A percentile compares a stretch with the other conserved stretches of the same genome.
These are phyloP conservation scores for Himalopsyche phryganea DNA, from an alignment of 1,140 invertebrate genomes.

Conservation along the genomic window DNA sequence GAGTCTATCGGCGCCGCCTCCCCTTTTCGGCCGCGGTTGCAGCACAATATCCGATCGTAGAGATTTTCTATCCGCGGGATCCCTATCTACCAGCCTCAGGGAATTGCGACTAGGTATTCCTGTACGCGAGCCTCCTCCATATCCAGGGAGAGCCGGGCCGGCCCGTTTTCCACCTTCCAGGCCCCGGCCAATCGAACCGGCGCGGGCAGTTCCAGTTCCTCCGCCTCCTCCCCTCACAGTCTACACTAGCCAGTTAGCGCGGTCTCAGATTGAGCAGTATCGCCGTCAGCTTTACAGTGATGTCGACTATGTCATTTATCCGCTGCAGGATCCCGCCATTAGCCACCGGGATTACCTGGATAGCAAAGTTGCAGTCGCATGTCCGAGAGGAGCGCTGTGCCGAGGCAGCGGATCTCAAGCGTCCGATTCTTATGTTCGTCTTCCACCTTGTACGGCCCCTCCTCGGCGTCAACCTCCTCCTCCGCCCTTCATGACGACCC, in stretches of 20 bases:
- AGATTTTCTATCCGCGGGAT: conserved; percentile 8
- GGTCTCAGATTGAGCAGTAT: conserved; percentile 77
- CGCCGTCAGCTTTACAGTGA: conserved; percentile 85
- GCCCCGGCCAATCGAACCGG: conserved; percentile 40
- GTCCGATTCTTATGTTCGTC: conserved; percentile 65
- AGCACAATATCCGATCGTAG: not conserved
- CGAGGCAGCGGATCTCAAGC: conserved; percentile 57
- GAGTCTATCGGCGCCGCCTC: conserved; percentile 10
- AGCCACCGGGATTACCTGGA: conserved; percentile 88
- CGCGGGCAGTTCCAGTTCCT: conserved; percentile 56
- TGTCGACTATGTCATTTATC: conserved; percentile 87
- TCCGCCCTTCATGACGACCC: conserved; percentile 60
- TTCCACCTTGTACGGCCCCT: conserved; percentile 57
- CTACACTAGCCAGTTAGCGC: conserved; percentile 65
- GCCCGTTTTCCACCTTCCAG: conserved; percentile 24
- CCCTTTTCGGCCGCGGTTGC: not conserved
- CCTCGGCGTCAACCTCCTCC: conserved; percentile 52
- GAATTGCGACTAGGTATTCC: conserved; percentile 27
- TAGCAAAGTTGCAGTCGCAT: conserved; percentile 68
- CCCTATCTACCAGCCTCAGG: conserved; percentile 21
- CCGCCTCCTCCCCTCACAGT: conserved; percentile 59
- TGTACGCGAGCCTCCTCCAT: conserved; percentile 27
- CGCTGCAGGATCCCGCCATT: conserved; percentile 79
- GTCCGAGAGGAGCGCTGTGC: conserved; percentile 26
- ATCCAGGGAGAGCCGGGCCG: conserved; percentile 21